Conservation (phyloP, 2,797 vertebrate species). For the Pseudochromis fuscus region DNA sequence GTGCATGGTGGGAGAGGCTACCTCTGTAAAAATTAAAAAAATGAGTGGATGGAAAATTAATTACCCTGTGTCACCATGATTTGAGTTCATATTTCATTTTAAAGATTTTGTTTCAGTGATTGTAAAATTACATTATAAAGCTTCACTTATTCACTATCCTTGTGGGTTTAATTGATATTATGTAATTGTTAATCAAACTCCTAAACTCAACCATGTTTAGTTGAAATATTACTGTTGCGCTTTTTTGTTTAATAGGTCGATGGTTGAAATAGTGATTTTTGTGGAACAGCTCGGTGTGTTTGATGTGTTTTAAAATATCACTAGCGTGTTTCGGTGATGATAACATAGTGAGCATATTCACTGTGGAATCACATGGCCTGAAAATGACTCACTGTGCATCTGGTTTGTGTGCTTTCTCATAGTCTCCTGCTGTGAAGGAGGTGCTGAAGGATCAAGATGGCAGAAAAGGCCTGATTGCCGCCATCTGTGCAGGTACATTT, state of each 20-base stretch:
- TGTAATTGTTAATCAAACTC: not conserved
- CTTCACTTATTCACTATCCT: not conserved
- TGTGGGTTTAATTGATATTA: not conserved
- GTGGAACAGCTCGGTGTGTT: not conserved
- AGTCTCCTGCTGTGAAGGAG: slow-evolving; percentile 94
- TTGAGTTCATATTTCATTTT: not conserved
- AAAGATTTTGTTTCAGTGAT: too few relatives aligned
- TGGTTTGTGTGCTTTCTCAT: slow-evolving; percentile 59
- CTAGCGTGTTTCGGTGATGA: slow-evolving; percentile 7
- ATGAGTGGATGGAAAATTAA: not conserved
- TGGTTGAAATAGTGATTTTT: not conserved
- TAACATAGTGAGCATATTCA: slow-evolving; percentile 19
- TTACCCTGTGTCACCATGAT: too few relatives aligned
- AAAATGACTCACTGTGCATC: slow-evolving; percentile 59
- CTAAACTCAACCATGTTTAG: not conserved
- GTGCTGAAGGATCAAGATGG: slow-evolving; percentile 93
- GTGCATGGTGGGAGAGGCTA: not conserved
- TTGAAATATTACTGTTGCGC: not conserved
- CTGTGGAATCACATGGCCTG: slow-evolving; percentile 29
- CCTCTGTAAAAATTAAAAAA: not conserved
- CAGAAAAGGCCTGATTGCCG: slow-evolving; percentile 95
- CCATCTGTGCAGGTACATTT: slow-evolving; percentile 95
- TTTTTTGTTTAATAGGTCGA: not conserved
- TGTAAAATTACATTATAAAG: not conserved
- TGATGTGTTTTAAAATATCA: slow-evolving; percentile 20